These are phyloP conservation scores for Cygnus olor DNA, from an alignment of 2,797 vertebrate genomes.

Conservation along the genomic window DNA sequence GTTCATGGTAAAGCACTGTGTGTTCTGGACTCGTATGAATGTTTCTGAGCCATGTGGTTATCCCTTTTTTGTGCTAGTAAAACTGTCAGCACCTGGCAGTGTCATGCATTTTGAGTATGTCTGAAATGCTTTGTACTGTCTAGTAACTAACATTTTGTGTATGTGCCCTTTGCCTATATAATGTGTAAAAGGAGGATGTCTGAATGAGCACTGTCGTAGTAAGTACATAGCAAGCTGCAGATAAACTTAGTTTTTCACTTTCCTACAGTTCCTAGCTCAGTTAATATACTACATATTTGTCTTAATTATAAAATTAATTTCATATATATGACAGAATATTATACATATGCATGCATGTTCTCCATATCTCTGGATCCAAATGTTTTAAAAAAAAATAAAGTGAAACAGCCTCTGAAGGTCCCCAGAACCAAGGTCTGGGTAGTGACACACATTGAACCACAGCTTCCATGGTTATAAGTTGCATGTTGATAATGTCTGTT, in stretches of 20 bases:
- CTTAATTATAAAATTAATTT: not conserved
- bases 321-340: too few species aligned
- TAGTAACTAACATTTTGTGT: not conserved
- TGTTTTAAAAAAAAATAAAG: not conserved
- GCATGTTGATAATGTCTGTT: too few species aligned
- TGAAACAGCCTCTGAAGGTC: not conserved
- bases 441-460: not conserved
- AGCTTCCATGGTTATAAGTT: too few species aligned
- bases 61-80: not conserved
- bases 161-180: not conserved
- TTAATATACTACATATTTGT: not conserved
- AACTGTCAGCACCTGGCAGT: too few species aligned
- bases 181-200: not conserved
- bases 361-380: not conserved
- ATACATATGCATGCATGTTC: too few species aligned
- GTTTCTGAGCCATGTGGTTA: rapidly evolving
- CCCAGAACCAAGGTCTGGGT: not conserved
- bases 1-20: not conserved
- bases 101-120: rapidly evolving
- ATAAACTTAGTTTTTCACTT: not conserved
- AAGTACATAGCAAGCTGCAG: not conserved
- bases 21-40: too few species aligned
- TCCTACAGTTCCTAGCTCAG: not conserved
- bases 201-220: not conserved
- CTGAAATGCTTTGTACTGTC: not conserved